Base-by-base conservation (phyloP, 2,888 invertebrate genomes). In the Strigamia crassipes region DNA sequence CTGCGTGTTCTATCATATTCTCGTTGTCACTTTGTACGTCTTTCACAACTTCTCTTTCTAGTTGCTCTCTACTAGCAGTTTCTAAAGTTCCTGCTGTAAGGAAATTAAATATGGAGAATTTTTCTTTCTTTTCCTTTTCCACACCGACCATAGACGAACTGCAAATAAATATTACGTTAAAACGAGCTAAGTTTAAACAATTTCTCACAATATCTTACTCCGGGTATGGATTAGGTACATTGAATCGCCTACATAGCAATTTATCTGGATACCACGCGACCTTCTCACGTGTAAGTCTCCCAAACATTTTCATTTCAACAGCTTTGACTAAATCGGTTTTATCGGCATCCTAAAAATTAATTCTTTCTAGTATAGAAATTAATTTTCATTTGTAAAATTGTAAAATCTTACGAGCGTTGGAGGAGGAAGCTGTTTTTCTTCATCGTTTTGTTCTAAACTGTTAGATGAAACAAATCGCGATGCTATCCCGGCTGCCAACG, bases 171-270 rank as follows among this genome's bases (percentile, higher is more conserved):
- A 38, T 38, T 38, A 9, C 6, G 38, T 38, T 38, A 2, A 38
- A 6, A 38, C 38, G 9, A 38, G 10, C 6, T 0, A 38, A 38
- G 38, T 38, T n/a, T 6, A 38, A 38, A 38, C 38, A 38, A 0
- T 38, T 38, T 10, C 38, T 2, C 15, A n/a, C 42, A 13, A 56
- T 41, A 27, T 31, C 89, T 87, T 88, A 90, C 90, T 91, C 91
- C 41, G 91, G 91, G 83, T 91, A 92, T 0, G 97, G 95, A 87
- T 97, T 94, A 0, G 96, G 95, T 38, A 99, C 92, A 87, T 99
- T 99, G 87, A 98, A 99, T 73, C 97, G 90, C 87, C 94, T 96
- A 87, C 96, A 97, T 0, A 99, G 90, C 9, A 95, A 87, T 66
- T 92, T 89, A 84, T 92, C 92, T 0, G 99, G 99, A 84, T 93